Evolutionary conservation across 2,888 invertebrate species (phyloP).

Genomic region (Prosapia bicincta): DNA sequence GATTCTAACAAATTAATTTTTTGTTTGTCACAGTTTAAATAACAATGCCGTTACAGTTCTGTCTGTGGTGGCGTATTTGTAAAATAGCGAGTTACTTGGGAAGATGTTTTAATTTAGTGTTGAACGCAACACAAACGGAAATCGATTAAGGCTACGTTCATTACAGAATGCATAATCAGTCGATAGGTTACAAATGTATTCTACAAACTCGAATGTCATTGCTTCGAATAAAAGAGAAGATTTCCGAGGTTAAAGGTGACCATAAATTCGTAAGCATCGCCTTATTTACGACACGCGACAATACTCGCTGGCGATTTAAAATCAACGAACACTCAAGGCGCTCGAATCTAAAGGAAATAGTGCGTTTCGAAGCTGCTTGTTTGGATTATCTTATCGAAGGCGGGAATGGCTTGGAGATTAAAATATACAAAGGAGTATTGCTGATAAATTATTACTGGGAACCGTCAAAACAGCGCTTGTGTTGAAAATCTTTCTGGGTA

Average conservation of each 20-base stretch:
- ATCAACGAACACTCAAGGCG: neutral
- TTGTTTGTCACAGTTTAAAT: too few relatives aligned
- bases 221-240: neutral
- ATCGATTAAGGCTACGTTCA: too few relatives aligned
- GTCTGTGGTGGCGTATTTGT: too few relatives aligned
- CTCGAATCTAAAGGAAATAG: neutral
- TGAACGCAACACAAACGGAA: too few relatives aligned
- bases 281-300: neutral
- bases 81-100: too few relatives aligned
- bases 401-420: neutral
- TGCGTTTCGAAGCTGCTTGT: neutral
- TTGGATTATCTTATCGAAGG: neutral
- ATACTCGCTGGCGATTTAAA: neutral
- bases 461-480: too few relatives aligned
- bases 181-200: neutral
- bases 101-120: too few relatives aligned
- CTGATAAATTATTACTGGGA: too few relatives aligned
- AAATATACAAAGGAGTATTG: neutral
- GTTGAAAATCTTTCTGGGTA: too few relatives aligned
- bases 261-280: neutral
- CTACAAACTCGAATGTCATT: neutral
- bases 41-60: too few relatives aligned
- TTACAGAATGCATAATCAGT: neutral
- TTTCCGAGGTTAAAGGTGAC: neutral
- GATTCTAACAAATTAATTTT: too few relatives aligned